Percentiles rank a stretch among this genome's conserved stretches.
Conservation (phyloP, 92 coral and sea anemone genomes). For the Scolanthus callimorphus region DNA sequence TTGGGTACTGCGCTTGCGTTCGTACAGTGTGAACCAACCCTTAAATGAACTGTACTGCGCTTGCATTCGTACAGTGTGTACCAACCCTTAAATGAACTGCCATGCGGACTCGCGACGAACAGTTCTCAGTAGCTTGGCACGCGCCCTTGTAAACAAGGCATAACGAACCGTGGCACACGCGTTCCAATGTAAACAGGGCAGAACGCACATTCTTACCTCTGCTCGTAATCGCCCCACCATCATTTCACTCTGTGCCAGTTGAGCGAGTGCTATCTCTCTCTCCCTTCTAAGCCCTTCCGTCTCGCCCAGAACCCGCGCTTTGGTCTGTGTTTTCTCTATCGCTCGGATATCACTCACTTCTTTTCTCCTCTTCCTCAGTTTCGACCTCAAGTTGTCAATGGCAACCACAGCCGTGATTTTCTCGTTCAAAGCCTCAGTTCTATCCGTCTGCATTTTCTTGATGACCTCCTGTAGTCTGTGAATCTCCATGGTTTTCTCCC, state of each 20-base stretch:
- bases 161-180: too few species aligned
- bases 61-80: too few species aligned
- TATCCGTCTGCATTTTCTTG: conserved; percentile 67
- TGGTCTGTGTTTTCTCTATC: conserved; percentile 74
- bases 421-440: conserved; percentile 69
- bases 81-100: too few species aligned
- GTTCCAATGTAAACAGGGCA: conserved; percentile 17
- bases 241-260: conserved; percentile 50
- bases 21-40: too few species aligned
- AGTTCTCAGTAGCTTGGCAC: too few species aligned
- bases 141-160: too few species aligned
- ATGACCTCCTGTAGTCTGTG: conserved; percentile 57
- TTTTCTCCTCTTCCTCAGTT: conserved; percentile 54
- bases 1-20: too few species aligned
- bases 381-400: conserved; percentile 65
- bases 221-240: conserved; percentile 43
- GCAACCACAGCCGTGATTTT: conserved; percentile 54
- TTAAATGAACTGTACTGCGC: too few species aligned
- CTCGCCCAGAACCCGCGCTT: conserved; percentile 76
- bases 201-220: conserved; percentile 41
- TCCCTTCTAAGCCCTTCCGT: conserved; percentile 84
- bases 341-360: conserved; percentile 56
- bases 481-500: conserved; percentile 72
- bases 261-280: conserved; percentile 60
- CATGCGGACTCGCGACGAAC: too few species aligned